These are phyloP conservation scores for Chroicocephalus ridibundus DNA, from an alignment of 2,113 vertebrate species.

Conservation along the genomic window DNA sequence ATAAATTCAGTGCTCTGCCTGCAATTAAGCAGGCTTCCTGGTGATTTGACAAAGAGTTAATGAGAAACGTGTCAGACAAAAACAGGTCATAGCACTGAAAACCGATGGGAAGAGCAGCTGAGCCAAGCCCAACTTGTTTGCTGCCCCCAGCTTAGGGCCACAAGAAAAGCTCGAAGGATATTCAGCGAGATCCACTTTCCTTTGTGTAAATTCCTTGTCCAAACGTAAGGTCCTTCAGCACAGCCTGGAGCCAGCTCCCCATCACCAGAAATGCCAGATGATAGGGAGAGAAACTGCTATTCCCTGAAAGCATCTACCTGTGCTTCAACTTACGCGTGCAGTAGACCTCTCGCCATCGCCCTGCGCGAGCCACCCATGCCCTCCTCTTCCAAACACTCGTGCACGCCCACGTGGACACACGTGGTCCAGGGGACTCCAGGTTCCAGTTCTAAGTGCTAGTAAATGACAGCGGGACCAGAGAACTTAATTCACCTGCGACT, in stretches of 20 bases:
- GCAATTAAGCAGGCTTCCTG: slow-evolving; percentile 50
- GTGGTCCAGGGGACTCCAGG: neutral
- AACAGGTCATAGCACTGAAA: neutral
- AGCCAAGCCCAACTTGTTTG: neutral
- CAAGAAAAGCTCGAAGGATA: neutral
- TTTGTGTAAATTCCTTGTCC: neutral
- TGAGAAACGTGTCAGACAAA: slow-evolving; percentile 39
- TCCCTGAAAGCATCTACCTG: neutral
- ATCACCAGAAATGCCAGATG: neutral
- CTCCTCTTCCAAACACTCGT: neutral
- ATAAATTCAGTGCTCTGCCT: slow-evolving; percentile 57
- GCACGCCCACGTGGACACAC: accelerated
- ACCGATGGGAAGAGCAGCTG: neutral
- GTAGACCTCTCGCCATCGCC: neutral
- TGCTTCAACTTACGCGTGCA: accelerated
- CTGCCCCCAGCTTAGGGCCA: neutral
- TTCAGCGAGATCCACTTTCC: neutral
- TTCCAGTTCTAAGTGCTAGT: accelerated
- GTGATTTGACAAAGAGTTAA: slow-evolving; percentile 48
- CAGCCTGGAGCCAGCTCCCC: neutral
- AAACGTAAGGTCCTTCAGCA: neutral
- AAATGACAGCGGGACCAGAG: neutral
- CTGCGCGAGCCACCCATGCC: neutral
- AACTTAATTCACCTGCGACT: too few species aligned
- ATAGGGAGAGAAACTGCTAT: accelerated